A percentile compares a stretch with the other conserved stretches of the same genome.
Conservation (phyloP, 2,113 vertebrate genomes). For the Aegotheles bennettii region DNA sequence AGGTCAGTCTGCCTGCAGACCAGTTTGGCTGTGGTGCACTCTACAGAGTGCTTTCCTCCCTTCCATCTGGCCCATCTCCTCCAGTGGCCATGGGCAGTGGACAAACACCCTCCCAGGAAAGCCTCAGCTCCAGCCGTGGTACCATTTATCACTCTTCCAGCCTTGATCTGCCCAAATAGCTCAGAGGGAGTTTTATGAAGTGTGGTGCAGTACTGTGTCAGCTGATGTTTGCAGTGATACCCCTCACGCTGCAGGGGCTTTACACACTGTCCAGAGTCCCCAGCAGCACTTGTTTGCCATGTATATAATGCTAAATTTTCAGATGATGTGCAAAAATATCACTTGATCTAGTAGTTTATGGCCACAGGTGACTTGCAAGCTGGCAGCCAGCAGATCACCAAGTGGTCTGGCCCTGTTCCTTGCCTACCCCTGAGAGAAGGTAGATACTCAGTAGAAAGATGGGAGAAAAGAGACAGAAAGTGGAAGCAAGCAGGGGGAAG, state of each 20-base stretch:
- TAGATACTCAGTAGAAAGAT: not conserved
- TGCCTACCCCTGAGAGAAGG: not conserved
- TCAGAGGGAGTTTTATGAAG: not conserved
- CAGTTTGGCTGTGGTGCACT: rapidly evolving
- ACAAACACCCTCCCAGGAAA: not conserved
- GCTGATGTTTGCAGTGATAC: not conserved
- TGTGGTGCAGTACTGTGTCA: not conserved
- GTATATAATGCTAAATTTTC: not conserved
- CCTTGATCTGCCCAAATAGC: not conserved
- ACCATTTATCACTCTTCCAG: not conserved
- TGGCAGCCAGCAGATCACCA: not conserved
- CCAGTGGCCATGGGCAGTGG: not conserved
- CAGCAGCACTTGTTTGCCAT: not conserved
- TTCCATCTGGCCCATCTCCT: not conserved
- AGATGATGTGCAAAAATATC: not conserved
- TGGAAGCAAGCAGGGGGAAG: not conserved
- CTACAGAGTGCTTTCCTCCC: not conserved
- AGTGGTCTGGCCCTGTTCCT: not conserved
- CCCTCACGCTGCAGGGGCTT: not conserved
- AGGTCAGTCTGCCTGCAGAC: not conserved
- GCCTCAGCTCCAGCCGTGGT: not conserved
- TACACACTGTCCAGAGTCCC: not conserved
- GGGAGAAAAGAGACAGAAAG: not conserved
- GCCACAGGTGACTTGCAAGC: not conserved
- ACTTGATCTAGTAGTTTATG: not conserved